A percentile compares a stretch with the other conserved stretches of the same genome.
Conservation (phyloP, 2,797 vertebrate species). For the Parotocinclus haroldoi region DNA sequence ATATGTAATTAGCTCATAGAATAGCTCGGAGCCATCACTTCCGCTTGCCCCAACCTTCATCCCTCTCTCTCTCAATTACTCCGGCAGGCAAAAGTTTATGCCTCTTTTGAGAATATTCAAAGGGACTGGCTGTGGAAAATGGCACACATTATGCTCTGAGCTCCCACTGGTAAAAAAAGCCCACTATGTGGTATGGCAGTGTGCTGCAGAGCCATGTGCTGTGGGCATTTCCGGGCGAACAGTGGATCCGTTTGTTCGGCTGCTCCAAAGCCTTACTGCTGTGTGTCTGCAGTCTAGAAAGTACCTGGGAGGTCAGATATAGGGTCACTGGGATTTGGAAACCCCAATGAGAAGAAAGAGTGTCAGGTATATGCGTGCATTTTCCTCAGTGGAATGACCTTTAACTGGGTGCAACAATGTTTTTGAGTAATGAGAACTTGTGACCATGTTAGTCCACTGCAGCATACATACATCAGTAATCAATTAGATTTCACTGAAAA, state of each 20-base stretch:
- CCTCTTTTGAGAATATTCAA: constrained; percentile 67
- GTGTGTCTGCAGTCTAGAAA: constrained; percentile 45
- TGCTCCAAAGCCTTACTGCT: neutral
- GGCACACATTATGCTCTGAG: constrained; percentile 49
- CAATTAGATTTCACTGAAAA: too few species aligned
- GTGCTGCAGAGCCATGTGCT: constrained; percentile 49
- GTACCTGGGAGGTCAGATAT: constrained; percentile 54
- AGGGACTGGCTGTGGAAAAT: constrained; percentile 57
- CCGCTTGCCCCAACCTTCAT: constrained; percentile 32
- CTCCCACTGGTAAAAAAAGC: constrained; percentile 55
- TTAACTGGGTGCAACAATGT: constrained; percentile 11
- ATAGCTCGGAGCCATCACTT: constrained; percentile 53
- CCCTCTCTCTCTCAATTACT: constrained; percentile 41
- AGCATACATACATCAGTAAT: constrained; percentile 5
- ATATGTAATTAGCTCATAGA: constrained; percentile 59
- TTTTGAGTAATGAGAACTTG: constrained; percentile 7
- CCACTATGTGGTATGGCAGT: constrained; percentile 70
- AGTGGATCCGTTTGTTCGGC: constrained; percentile 43
- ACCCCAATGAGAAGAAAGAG: constrained; percentile 10
- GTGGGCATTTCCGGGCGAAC: constrained; percentile 64
- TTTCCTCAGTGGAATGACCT: constrained; percentile 12
- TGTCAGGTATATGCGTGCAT: constrained; percentile 7
- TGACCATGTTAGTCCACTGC: constrained; percentile 8
- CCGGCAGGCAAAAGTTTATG: constrained; percentile 52
- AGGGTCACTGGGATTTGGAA: constrained; percentile 50